Conservation (phyloP, 2,888 invertebrate species). For the Andrena hattorfiana region DNA sequence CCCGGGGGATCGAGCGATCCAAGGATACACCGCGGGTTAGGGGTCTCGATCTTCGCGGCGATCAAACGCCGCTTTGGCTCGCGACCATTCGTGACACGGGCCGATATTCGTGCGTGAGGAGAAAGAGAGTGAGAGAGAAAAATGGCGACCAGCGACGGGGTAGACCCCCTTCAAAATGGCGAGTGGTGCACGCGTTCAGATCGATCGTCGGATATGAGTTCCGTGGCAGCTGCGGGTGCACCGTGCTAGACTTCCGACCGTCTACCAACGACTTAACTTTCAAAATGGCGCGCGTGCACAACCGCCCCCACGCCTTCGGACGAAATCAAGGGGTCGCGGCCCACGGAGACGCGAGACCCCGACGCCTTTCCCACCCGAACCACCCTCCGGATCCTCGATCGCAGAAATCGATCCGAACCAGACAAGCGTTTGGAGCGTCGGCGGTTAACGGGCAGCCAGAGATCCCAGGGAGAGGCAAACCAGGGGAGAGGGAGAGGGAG, state of each 20-base stretch:
- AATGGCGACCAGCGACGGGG: slow-evolving; percentile 65
- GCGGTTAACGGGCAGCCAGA: not conserved
- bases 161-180: slow-evolving; percentile 71
- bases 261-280: slow-evolving; percentile 59
- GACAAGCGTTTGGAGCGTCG: not conserved
- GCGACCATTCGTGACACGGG: slow-evolving; percentile 68
- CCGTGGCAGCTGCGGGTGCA: slow-evolving; percentile 70
- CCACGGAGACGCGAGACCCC: not conserved
- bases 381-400: not conserved
- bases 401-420: slow-evolving; percentile 14
- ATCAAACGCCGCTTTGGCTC: slow-evolving; percentile 36
- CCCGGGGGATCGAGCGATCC: too few species aligned
- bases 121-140: slow-evolving; percentile 46
- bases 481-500: slow-evolving; percentile 12
- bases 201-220: slow-evolving; percentile 72
- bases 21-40: too few species aligned
- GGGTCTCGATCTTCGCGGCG: slow-evolving; percentile 18
- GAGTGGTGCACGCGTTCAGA: slow-evolving; percentile 69
- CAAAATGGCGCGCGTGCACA: slow-evolving; percentile 63
- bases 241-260: slow-evolving; percentile 68
- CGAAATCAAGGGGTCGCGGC: not conserved
- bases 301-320: not conserved
- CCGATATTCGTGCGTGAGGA: slow-evolving; percentile 72
- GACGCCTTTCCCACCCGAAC: not conserved
- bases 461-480: slow-evolving; percentile 16